Base-by-base conservation (phyloP, 2,113 vertebrate species). In the Chiloscyllium plagiosum region DNA sequence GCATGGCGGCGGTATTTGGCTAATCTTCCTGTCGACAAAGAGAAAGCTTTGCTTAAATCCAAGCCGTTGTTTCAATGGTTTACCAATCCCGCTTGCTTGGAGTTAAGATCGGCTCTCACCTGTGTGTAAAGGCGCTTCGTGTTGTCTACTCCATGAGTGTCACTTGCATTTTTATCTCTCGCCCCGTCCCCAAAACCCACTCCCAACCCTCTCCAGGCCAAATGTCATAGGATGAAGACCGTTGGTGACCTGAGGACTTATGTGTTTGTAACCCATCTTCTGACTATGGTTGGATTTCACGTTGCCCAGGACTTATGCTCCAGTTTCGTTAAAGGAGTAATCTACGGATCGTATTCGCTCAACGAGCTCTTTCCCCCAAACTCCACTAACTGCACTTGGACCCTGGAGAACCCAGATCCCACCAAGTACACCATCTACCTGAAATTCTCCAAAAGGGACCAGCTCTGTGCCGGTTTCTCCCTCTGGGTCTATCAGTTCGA, bases 151-250 rank as follows among this genome's bases (percentile, higher is more conserved):
- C 20, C 68, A 96, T 93, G 96, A 96, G 97, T 96, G 69, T 97
- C 96, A 97, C 97, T 98, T 98, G 98, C 97, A 97, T 98, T 98
- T 97, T 97, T 97, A 96, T 98, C 94, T 95, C 24, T 87, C 3
- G 4, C 85, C 7, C 42, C 24, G 20, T 13, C n/a, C 4, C 85
- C 85, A 2, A 10, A 61, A 61, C 8, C 56, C 47, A 3, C 47
- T 22, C 68, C n/a, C 33, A 5, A 29, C 33, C 20, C 78, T 86
- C 29, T 37, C 95, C 98, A 99, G 99, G 99, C 99, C 99, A 99
- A 99, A 99, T 99, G 99, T 99, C 99, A 99, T 99, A 99, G 99
- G 99, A 99, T 99, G 99, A 99, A 99, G 99, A 99, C 99, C 99
- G 98, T 99, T 99, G 99, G 99, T 98, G 99, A 99, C 98, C 98